Evolutionary conservation across 2,113 vertebrate genomes (phyloP).

Genomic region (Lagopus leucura): DNA sequence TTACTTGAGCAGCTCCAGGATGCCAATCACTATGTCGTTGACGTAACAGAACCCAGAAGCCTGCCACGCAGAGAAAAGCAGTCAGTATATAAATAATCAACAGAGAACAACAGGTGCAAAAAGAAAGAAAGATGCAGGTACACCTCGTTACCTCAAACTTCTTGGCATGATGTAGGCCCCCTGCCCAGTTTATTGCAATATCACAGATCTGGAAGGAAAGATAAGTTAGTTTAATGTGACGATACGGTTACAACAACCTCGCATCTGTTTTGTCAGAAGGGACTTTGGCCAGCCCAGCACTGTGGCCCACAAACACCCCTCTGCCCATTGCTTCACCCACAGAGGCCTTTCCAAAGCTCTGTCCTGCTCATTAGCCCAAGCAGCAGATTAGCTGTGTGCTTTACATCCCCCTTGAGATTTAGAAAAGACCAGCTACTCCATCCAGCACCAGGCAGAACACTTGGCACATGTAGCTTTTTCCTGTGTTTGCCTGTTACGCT

Average conservation of each 20-base stretch:
- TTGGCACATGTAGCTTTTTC: background rate
- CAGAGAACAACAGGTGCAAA: background rate
- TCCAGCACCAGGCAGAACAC: background rate
- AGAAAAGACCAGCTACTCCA: background rate
- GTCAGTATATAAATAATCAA: background rate
- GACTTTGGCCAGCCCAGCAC: background rate
- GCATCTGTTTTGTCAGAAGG: background rate
- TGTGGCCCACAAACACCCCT: background rate
- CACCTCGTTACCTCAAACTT: constrained; percentile 92
- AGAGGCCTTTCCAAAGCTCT: background rate
- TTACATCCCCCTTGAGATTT: background rate
- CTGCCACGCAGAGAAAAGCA: constrained; percentile 71
- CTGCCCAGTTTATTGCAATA: constrained; percentile 99
- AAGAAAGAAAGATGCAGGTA: background rate
- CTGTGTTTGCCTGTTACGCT: background rate
- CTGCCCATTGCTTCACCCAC: background rate
- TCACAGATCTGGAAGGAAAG: constrained; percentile 89
- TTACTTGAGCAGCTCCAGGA: constrained; percentile 98
- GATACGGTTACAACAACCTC: fast-evolving
- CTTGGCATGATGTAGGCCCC: constrained; percentile 96
- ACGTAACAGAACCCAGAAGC: constrained; percentile 98
- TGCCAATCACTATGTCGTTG: constrained; percentile 98
- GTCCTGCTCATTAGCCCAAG: fast-evolving
- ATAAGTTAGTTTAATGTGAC: background rate
- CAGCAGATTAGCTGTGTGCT: background rate